Evolutionary conservation across 2,888 invertebrate genomes (phyloP).

Genomic region (Gordius sp.): DNA sequence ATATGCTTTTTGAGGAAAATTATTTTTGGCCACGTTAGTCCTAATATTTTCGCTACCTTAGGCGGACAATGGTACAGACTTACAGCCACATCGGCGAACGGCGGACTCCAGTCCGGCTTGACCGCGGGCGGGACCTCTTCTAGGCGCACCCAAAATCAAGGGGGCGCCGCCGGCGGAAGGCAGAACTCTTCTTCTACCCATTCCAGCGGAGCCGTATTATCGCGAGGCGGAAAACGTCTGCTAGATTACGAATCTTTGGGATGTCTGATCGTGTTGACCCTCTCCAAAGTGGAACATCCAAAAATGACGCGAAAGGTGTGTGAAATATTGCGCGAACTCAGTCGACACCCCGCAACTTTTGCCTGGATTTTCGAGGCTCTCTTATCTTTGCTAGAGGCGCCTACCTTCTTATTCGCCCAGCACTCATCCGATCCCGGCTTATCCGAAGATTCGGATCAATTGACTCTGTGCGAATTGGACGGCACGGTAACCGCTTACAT

Average conservation of each 20-base stretch:
- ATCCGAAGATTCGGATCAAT: too few relatives aligned
- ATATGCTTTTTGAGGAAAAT: too few relatives aligned
- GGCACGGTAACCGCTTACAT: too few relatives aligned
- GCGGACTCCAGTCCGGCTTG: too few relatives aligned
- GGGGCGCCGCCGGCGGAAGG: background rate
- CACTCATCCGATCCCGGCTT: too few relatives aligned
- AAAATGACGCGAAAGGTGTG: background rate
- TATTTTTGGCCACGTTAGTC: too few relatives aligned
- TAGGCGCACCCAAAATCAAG: background rate
- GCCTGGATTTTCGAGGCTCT: background rate
- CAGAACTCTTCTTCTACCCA: background rate
- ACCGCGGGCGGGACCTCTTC: background rate
- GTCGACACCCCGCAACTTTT: background rate
- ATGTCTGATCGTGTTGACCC: background rate
- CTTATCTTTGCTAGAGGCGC: background rate
- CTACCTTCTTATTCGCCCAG: too few relatives aligned
- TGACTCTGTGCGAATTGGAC: too few relatives aligned
- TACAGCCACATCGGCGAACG: background rate
- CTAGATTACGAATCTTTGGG: background rate
- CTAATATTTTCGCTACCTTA: too few relatives aligned
- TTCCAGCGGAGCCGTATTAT: too few relatives aligned
- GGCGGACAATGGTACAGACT: background rate
- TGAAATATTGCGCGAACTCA: background rate
- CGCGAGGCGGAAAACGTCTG: too few relatives aligned
- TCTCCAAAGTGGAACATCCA: background rate